Base-by-base conservation (phyloP, 2,797 vertebrate species). In the Otus scops region DNA sequence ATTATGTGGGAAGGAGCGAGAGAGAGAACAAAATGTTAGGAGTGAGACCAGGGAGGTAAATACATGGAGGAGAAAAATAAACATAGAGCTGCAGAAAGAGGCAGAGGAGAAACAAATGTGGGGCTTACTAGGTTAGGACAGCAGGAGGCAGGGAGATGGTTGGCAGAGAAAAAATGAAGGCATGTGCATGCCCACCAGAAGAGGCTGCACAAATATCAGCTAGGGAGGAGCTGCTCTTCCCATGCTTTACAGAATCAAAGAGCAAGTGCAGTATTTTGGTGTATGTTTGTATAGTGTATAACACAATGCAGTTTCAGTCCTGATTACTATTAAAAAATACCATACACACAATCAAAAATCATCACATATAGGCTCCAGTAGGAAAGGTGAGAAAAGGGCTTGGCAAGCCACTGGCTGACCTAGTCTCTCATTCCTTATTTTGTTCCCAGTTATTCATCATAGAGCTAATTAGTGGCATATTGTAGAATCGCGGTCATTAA, bases 351-450 rank as follows among this genome's bases (percentile, higher is more conserved):
- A 91, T 53, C 50, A 87, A 92, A 80, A 92, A 82, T 77, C 39
- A 67, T 69, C 65, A 47, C 54, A n/a, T 83, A 74, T 53, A 88
- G 86, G 75, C 56, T 63, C 11, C 56, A 53, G 60, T 56, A 94
- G 45, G 68, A 84, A 93, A 93, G 50, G 69, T 2, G 23, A 95
- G 84, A 68, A 78, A 75, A 92, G 63, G 39, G 23, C 39, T 53
- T 86, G 56, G 81, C 83, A 94, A 95, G 87, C 84, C 91, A 83
- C 78, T 90, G 67, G 36, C 88, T 95, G 74, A 87, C 81, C 77
- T 64, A 80, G 56, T 71, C 78, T 91, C 78, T 89, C 87, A 20
- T 68, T 92, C 53, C 71, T 91, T 70, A 63, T 93, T 93, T 92
- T 77, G n/a, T 92, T 91, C 91, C 68, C 67, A 69, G 78, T 89